phyloP scores from a whole-genome alignment of 2,797 vertebrate species.

The Lemur catta region DNA sequence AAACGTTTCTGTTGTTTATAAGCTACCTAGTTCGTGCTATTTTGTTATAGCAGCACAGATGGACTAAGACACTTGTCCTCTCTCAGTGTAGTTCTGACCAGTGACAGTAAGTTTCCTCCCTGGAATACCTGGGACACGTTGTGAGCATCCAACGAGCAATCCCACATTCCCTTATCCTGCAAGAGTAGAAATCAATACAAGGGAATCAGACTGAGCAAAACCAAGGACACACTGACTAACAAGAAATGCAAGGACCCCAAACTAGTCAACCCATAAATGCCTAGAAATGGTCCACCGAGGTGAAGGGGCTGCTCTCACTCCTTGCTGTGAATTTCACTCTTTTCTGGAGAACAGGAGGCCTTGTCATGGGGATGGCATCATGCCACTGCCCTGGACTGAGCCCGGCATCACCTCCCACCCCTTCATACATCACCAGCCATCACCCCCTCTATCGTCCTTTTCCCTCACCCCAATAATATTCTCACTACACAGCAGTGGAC shows the following conservation, averaged over 20 bases:
- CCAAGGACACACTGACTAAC: neutral
- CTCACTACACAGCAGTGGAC: neutral
- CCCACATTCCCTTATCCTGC: neutral
- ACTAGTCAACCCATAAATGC: neutral
- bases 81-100: neutral
- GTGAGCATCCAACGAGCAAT: neutral
- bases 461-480: neutral
- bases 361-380: neutral
- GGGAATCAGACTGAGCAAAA: neutral
- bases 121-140: neutral
- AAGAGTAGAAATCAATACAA: neutral
- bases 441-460: neutral
- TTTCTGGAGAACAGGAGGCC: neutral
- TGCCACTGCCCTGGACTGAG: fast-evolving
- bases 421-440: too few species aligned
- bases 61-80: neutral
- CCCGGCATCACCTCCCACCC: neutral
- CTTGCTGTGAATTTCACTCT: neutral
- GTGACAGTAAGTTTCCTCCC: neutral
- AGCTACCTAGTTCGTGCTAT: neutral
- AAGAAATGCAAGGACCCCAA: too few species aligned
- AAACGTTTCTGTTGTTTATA: neutral
- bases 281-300: neutral
- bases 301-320: neutral
- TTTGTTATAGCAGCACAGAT: neutral